Conservation (phyloP, 2,888 invertebrate species). For the Diploptera punctata region DNA sequence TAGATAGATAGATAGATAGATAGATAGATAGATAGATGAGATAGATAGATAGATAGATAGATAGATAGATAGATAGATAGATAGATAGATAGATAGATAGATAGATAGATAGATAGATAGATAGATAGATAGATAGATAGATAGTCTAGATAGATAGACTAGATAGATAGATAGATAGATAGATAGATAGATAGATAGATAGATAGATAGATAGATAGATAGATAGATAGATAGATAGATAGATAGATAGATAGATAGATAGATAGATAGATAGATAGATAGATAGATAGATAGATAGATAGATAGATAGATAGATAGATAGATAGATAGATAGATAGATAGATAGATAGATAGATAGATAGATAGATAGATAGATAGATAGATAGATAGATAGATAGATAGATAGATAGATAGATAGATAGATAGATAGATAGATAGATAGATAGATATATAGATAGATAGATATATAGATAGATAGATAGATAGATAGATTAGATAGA, state of each 20-base stretch:
- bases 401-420: no score
- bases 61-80: neutral
- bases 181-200: neutral
- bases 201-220: neutral
- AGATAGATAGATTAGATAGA: no score
- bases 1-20: neutral
- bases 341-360: no score
- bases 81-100: neutral
- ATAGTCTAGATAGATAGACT: neutral
- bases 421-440: no score
- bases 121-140: slow-evolving; percentile 9
- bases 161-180: neutral
- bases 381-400: no score
- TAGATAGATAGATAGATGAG: neutral
- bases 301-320: no score
- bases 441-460: no score
- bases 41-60: neutral
- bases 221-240: neutral
- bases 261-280: no score
- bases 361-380: no score
- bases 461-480: no score
- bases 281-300: no score
- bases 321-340: no score
- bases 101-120: neutral
- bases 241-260: slow-evolving; percentile 9